phyloP scores from a whole-genome alignment of 2,888 invertebrate genomes.

The Noctua comes region DNA sequence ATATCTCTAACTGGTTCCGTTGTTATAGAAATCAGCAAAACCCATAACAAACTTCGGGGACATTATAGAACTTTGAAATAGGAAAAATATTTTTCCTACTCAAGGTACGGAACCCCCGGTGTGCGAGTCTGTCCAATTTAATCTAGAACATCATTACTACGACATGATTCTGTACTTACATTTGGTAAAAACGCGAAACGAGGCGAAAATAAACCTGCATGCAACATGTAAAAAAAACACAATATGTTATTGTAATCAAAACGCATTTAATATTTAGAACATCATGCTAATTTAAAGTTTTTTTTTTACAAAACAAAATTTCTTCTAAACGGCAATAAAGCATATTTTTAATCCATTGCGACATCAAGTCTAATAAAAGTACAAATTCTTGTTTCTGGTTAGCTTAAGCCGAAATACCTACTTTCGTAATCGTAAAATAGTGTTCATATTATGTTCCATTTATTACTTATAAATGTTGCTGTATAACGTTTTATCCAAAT shows the following conservation, averaged over 20 bases:
- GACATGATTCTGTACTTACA: background rate
- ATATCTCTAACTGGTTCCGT: background rate
- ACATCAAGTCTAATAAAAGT: constrained; percentile 71
- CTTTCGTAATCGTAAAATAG: constrained; percentile 67
- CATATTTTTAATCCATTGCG: constrained; percentile 73
- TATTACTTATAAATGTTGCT: constrained; percentile 58
- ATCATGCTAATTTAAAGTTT: constrained; percentile 80
- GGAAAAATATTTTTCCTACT: background rate
- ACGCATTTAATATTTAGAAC: constrained; percentile 82
- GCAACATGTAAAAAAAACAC: constrained; percentile 60
- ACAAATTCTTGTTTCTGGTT: constrained; percentile 69
- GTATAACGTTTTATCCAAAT: background rate
- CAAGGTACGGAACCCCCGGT: background rate
- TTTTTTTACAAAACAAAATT: constrained; percentile 77
- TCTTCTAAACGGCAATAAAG: constrained; percentile 80
- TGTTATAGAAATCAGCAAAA: background rate
- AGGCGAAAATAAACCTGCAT: background rate
- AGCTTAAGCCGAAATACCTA: constrained; percentile 72
- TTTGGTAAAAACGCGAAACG: background rate
- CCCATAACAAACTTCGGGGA: no score
- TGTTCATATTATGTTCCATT: constrained; percentile 42
- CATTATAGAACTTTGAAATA: background rate
- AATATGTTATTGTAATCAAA: constrained; percentile 72
- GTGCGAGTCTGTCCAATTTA: no score
- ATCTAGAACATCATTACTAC: background rate